Percentiles rank a stretch among this genome's conserved stretches.
phyloP scores from a whole-genome alignment of 2,797 vertebrate species.

The Melanotaenia pygmaea region DNA sequence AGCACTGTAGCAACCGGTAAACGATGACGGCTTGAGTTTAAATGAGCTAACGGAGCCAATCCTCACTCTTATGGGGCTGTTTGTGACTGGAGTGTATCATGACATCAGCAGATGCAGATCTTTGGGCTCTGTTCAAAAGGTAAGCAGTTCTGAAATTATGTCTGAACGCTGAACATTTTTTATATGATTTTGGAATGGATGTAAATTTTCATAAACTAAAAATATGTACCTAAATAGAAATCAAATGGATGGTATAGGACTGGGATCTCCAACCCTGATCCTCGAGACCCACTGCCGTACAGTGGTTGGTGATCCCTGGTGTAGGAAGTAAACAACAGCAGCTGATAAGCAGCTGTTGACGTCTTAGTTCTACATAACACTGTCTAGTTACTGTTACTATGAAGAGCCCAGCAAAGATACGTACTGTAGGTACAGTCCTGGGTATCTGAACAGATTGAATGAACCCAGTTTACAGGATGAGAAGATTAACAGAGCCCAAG shows the following conservation, averaged over 20 bases:
- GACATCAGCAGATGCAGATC: not conserved
- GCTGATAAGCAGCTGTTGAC: not conserved
- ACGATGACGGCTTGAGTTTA: constrained; percentile 4
- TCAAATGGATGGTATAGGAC: not conserved
- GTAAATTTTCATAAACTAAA: constrained; percentile 10
- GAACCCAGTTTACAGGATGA: not conserved
- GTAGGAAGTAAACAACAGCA: not conserved
- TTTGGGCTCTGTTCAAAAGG: constrained; percentile 27
- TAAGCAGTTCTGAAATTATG: constrained; percentile 21
- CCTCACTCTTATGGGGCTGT: constrained; percentile 7
- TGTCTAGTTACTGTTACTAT: not conserved
- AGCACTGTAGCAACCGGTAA: constrained; percentile 22
- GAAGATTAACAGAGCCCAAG: not conserved
- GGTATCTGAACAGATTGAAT: not conserved
- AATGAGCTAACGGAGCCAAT: not conserved
- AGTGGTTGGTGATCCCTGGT: too few species aligned
- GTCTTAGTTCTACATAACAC: not conserved
- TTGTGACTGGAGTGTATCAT: constrained; percentile 17
- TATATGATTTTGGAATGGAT: not conserved
- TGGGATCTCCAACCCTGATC: not conserved
- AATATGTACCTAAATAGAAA: not conserved
- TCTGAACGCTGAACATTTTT: not conserved
- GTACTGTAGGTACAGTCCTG: not conserved
- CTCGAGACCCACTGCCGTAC: not conserved
- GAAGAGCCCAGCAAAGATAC: not conserved